phyloP scores from a whole-genome alignment of 2,797 vertebrate genomes.

The Thunnus albacares region DNA sequence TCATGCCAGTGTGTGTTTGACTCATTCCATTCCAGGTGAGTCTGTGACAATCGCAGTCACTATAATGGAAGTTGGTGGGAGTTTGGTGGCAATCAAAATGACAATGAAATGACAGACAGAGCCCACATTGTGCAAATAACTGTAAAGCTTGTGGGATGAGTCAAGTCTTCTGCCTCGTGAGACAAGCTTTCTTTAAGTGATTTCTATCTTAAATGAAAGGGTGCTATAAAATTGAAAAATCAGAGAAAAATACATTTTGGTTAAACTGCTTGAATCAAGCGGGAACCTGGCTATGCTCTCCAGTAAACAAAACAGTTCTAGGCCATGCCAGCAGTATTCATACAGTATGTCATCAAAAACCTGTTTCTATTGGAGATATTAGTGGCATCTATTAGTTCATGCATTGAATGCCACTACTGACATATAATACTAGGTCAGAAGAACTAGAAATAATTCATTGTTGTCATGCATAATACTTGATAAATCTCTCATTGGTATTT shows the following conservation, averaged over 20 bases:
- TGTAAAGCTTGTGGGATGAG: slow-evolving; percentile 44
- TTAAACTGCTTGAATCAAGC: slow-evolving; percentile 27
- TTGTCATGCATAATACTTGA: background rate
- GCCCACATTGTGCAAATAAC: slow-evolving; percentile 69
- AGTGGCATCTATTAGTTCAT: slow-evolving; percentile 14
- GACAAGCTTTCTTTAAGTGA: slow-evolving; percentile 41
- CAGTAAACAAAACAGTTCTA: slow-evolving; percentile 4
- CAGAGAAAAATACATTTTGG: slow-evolving; percentile 31
- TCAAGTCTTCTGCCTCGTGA: slow-evolving; percentile 45
- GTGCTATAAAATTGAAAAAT: slow-evolving; percentile 38
- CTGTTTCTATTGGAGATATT: slow-evolving; percentile 8
- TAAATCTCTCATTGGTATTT: background rate
- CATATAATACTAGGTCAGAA: background rate
- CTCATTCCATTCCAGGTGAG: slow-evolving; percentile 69
- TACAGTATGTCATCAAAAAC: slow-evolving; percentile 3
- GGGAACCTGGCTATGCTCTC: background rate
- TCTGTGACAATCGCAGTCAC: slow-evolving; percentile 48
- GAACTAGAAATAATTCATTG: background rate
- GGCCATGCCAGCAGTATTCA: background rate
- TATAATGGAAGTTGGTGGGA: slow-evolving; percentile 67
- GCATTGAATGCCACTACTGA: background rate
- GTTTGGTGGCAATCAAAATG: slow-evolving; percentile 75
- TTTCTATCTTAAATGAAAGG: slow-evolving; percentile 60
- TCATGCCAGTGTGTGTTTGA: slow-evolving; percentile 65
- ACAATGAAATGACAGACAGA: slow-evolving; percentile 76